Evolutionary conservation across 2,113 vertebrate species (phyloP), one percentile per base, ranked within the genome.

Genomic region (Alexandromys fortis): DNA sequence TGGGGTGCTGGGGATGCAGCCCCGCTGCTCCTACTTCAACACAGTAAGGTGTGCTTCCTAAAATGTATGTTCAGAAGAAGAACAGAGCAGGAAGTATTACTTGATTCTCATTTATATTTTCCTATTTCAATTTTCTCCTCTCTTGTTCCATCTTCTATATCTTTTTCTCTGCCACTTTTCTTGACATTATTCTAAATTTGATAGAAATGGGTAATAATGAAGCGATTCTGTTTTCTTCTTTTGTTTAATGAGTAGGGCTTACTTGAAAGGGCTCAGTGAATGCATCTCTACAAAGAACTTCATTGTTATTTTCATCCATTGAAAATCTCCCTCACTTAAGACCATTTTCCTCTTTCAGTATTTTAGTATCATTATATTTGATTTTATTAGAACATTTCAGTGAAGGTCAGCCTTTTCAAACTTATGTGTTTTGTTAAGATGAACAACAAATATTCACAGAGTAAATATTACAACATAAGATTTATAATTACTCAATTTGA

Each of bases 301-400:
- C 11, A 21, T 67, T 91, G 65, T 93, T 88, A 13, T 94, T 96
- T 85, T 21, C 21, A 86, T 21, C 17, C 65, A 75, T 61, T 94
- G 52, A 94, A 94, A 92, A 75, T 86, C 4, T 77, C 67, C 10
- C 73, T 92, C 83, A 19, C 6, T 58, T 91, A 63, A 79, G 94
- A 81, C 12, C 38, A 28, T 92, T 35, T 95, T 35, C 21, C 58
- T 38, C 17, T 90, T 78, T 26, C 55, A 85, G 22, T 83, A 87
- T 65, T 96, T 91, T 79, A 86, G 42, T 88, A 92, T 58, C 85
- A 88, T 83, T 81, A 89, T 30, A 65, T 70, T 90, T 93, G 38
- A 87, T 78, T 93, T 81, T 90, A 96, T 88, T 90, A 73, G 86
- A 93, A 89, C 73, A 72, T 58, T 83, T 73, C 86, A 86, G 86